Base-by-base conservation (phyloP, 2,888 invertebrate species). In the Lampropteryx suffumata region DNA sequence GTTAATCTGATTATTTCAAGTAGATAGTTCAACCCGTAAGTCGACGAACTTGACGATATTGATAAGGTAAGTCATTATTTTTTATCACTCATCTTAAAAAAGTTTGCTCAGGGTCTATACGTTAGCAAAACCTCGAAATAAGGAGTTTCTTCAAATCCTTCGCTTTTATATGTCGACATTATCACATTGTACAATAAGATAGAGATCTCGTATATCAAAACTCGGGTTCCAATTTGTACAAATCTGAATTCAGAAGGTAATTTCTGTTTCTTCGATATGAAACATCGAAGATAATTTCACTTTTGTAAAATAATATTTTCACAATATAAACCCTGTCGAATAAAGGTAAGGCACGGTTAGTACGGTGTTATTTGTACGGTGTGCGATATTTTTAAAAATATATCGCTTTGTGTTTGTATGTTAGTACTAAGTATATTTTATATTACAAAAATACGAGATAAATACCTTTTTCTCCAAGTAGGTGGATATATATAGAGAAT, bases 21-120 rank as follows among this genome's bases (percentile, higher is more conserved):
- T 34, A 71, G 75, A 79, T 77, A 76, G 54, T 49, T 61, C 64
- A 73, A 75, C 62, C 64, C 64, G 57, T 57, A 62, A 71, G 76
- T 75, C 77, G 71, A 67, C 66, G 78, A 76, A 76, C 78, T 73
- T 65, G 55, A 61, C 61, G 70, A 67, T 67, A 70, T 71, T 73
- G 75, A 77, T 78, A 76, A 73, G 69, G 73, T 66, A 71, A 76
- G 73, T 76, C n/a, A 78, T 81, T 78, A 72, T 56, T 68, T 32
- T 67, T 70, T 82, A 84, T 83, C 80, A 72, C 40, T 76, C 78
- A 81, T 77, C 66, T 80, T 80, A 73, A 77, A 71, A 66, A 65
- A 59, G 60, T 64, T 29, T 17, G 17, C 40, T 40, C 11, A 10
- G 10, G 1, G 8, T 29, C 6, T n/a, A 32, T 32, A 29, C 7